These are phyloP conservation scores for Cuculus canorus DNA, from an alignment of 2,797 vertebrate genomes.

Conservation along the genomic window DNA sequence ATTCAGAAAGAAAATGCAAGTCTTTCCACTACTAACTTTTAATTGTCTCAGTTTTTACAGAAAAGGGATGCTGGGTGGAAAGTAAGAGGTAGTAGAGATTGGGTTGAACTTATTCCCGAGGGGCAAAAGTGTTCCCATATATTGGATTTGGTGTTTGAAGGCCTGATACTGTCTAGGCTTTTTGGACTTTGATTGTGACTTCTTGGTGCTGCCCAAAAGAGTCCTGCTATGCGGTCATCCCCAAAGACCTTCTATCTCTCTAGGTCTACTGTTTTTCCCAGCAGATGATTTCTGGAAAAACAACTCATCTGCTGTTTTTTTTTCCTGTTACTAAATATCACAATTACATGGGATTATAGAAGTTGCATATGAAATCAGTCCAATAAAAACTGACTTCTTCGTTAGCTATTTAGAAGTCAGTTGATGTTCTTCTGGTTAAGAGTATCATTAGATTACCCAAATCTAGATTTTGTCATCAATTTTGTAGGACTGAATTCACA, in stretches of 20 bases:
- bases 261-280: neutral
- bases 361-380: neutral
- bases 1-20: neutral
- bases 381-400: neutral
- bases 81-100: neutral
- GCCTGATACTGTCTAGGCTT: neutral
- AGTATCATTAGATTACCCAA: neutral
- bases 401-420: neutral
- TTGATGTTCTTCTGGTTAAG: neutral
- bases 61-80: neutral
- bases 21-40: neutral
- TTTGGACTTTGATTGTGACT: neutral
- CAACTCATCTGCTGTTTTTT: neutral
- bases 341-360: neutral
- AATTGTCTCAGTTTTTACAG: neutral
- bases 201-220: neutral
- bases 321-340: neutral
- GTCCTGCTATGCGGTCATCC: neutral
- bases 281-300: neutral
- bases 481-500: neutral
- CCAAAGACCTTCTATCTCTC: neutral
- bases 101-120: neutral
- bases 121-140: neutral
- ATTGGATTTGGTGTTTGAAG: neutral
- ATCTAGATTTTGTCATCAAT: neutral